Evolutionary conservation across 1,140 invertebrate genomes (phyloP).

Genomic region (Riptortus pedestris): DNA sequence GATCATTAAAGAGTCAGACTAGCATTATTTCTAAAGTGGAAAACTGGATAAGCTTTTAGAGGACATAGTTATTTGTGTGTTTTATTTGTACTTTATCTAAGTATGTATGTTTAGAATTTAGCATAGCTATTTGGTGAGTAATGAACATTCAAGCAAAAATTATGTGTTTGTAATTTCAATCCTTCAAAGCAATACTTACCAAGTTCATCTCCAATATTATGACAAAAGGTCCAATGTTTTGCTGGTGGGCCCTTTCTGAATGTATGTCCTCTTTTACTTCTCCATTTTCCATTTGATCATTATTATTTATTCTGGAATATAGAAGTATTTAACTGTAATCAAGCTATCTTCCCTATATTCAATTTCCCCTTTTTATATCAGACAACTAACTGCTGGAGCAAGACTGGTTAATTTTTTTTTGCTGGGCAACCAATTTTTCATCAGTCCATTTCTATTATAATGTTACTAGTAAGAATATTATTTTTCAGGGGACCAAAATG

Average conservation of each 20-base stretch:
- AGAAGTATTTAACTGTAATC: no score
- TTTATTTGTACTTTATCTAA: neutral
- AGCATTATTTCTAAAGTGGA: neutral
- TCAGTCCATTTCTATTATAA: no score
- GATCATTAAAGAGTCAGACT: neutral
- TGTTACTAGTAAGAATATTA: no score
- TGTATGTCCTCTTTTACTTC: neutral
- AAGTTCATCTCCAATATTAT: neutral
- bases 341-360: no score
- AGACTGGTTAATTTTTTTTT: no score
- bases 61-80: neutral
- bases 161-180: conserved; percentile 5
- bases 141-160: neutral
- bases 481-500: no score
- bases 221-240: neutral
- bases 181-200: neutral
- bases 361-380: no score
- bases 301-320: neutral
- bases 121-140: neutral
- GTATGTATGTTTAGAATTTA: neutral
- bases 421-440: no score
- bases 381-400: no score
- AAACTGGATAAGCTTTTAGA: conserved; percentile 5
- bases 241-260: neutral
- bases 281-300: conserved; percentile 4